phyloP scores from a whole-genome alignment of 2,797 vertebrate species.

The Pseudocheirus occidentalis region DNA sequence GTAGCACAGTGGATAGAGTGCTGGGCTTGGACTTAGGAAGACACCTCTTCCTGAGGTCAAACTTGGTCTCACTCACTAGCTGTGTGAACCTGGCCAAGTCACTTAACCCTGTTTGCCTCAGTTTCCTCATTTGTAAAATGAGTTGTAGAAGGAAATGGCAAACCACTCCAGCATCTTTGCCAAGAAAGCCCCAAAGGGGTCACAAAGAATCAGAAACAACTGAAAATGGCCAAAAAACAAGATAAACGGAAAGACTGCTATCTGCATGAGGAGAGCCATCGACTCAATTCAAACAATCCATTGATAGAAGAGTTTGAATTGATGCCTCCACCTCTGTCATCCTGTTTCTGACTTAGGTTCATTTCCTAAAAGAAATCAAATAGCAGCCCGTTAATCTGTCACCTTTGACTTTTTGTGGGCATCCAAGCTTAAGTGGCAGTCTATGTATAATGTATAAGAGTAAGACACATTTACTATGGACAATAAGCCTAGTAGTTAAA shows the following conservation, averaged over 20 bases:
- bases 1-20: background rate
- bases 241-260: background rate
- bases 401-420: slow-evolving; percentile 18
- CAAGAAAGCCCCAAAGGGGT: background rate
- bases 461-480: background rate
- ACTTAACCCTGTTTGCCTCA: background rate
- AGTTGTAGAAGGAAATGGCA: background rate
- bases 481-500: background rate
- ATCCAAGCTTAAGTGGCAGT: slow-evolving; percentile 15
- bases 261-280: background rate
- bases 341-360: background rate
- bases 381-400: slow-evolving; percentile 36
- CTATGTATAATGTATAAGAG: background rate
- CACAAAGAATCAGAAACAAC: slow-evolving; percentile 11
- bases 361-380: slow-evolving; percentile 59
- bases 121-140: background rate
- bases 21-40: background rate
- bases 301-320: too few species aligned
- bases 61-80: background rate
- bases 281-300: slow-evolving; percentile 1
- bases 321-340: background rate
- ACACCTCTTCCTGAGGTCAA: background rate
- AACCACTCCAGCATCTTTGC: background rate
- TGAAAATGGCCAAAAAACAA: slow-evolving; percentile 5
- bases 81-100: background rate